These are phyloP conservation scores for Colaptes auratus DNA, from an alignment of 2,113 vertebrate genomes.

Conservation along the genomic window DNA sequence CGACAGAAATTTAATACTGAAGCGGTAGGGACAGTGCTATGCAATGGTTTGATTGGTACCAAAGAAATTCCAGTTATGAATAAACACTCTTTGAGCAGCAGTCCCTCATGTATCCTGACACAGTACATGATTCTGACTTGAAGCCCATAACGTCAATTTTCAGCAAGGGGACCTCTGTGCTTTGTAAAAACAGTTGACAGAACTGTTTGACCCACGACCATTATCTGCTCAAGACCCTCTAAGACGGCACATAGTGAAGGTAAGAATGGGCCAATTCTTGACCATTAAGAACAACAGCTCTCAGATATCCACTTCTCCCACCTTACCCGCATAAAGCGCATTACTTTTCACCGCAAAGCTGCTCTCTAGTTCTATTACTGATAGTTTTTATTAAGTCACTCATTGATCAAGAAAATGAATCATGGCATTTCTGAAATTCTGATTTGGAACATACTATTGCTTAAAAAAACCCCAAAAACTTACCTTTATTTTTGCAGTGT, in stretches of 20 bases:
- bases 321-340: background rate
- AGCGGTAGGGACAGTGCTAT: background rate
- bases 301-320: background rate
- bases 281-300: background rate
- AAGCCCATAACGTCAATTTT: background rate
- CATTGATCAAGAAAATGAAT: background rate
- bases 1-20: background rate
- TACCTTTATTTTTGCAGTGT: slow-evolving; percentile 99
- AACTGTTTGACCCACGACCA: background rate
- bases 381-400: background rate
- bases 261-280: background rate
- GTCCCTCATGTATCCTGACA: background rate
- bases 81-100: background rate
- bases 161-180: background rate
- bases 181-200: background rate
- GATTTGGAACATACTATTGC: background rate
- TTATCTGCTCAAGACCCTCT: background rate
- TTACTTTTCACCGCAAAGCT: background rate
- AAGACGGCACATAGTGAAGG: background rate
- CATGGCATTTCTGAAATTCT: background rate
- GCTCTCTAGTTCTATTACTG: background rate
- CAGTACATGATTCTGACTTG: accelerated
- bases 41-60: background rate
- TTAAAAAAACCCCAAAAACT: background rate
- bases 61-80: background rate